Base-by-base conservation (phyloP, 2,888 invertebrate genomes). In the Coremacera marginata region DNA sequence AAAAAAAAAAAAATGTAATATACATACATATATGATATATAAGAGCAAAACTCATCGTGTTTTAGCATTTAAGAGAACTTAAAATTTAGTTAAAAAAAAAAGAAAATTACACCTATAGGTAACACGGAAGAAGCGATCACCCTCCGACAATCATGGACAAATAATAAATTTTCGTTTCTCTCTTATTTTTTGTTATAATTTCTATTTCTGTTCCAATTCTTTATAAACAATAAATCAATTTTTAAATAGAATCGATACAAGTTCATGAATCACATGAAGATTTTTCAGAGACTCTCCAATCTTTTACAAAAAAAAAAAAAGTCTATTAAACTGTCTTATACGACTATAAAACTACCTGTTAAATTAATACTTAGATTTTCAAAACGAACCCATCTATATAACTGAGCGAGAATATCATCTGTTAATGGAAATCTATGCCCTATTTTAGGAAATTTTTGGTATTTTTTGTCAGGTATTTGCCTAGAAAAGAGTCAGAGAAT, bases 61-160 rank as follows among this genome's bases (percentile, higher is more conserved):
- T n/a, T 68, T 68, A 49, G 51, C 51, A 22, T 19, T 68, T 68
- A 49, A 68, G 25, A 5, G 14, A 22, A 52, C 49, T 25, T 9
- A 16, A 27, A 16, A 27, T 51, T 63, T 63, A 63, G 34, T 63
- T 63, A 31, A 34, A 63, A 16, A 34, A 27, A 31, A 34, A 63
- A 60, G n/a, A 60, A 37, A 14, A 31, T 2, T 51, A 55, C 34
- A 72, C 34, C 9, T 65, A 11, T 65, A 63, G 16, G 57, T 60
- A 44, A 65, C 67, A 72, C 55, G 51, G 22, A 49, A 75, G 27
- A 77, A 77, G 75, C 74, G 76, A 79, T 63, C 70, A 72, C 77
- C 78, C 78, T 78, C 80, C 80, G 80, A 80, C 80, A 80, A 80
- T 80, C 80, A 80, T 78, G 57, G 75, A 79, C 71, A 71, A 71